Evolutionary conservation across 2,797 vertebrate species (phyloP), one percentile per base, ranked within the genome.

Genomic region (Acanthurus lineatus): DNA sequence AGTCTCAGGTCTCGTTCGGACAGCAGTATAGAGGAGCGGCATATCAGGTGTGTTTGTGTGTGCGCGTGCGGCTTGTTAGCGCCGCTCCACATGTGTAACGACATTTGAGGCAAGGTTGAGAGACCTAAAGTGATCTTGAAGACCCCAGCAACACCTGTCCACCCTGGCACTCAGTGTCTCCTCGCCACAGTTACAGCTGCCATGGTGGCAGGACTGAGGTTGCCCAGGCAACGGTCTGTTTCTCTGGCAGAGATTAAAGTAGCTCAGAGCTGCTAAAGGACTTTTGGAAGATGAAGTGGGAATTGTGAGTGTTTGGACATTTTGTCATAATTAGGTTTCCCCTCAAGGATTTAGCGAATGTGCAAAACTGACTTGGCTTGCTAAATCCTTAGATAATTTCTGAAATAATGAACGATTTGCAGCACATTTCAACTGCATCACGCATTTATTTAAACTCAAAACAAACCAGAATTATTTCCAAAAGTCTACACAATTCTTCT

Each of bases 91-190:
- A 88, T 86, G 83, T 87, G 87, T 61, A 83, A 63, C 54, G 85
- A 92, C 89, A 89, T 66, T 56, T 59, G 78, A 77, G 73, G 79
- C 79, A 44, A 60, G 71, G 83, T 82, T 44, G 63, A 73, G 75
- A 84, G 77, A 87, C 79, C 86, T 77, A 47, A 62, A 84, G 80
- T 81, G 79, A 82, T 86, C 87, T 77, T 38, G 25, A 83, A 90
- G 86, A 93, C 86, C 88, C 81, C 71, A 28, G 84, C 84, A 93
- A 91, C 92, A 94, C 91, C 88, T 95, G 90, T 88, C 90, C 79
- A 19, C 85, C 63, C 86, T 92, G 92, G 87, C 88, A 91, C 69
- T 52, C 62, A 0, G 25, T 45, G 64, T 91, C 71, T 74, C 64
- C 76, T 89, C 81, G 6, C 88, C 83, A 85, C 86, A 63, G 88